A percentile compares a stretch with the other conserved stretches of the same genome.
These are phyloP conservation scores for Diphyllodes magnificus DNA, from an alignment of 2,113 vertebrate species.

Conservation along the genomic window DNA sequence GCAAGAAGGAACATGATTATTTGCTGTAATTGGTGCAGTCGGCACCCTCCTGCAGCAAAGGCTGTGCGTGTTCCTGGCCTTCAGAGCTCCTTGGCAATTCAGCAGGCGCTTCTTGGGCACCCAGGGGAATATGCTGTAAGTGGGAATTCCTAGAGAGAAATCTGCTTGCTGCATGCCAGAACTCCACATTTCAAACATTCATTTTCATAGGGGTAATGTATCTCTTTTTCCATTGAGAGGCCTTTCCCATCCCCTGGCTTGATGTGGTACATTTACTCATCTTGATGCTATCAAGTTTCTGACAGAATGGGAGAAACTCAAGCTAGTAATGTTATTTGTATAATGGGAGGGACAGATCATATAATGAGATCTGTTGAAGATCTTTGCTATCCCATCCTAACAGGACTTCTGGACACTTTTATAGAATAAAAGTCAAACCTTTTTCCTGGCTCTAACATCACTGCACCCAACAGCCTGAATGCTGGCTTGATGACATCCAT, in stretches of 20 bases:
- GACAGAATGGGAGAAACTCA: constrained; percentile 16
- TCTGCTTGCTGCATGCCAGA: background rate
- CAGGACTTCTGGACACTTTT: background rate
- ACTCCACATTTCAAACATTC: constrained; percentile 1
- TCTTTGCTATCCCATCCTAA: background rate
- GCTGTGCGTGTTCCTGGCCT: background rate
- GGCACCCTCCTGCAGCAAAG: background rate
- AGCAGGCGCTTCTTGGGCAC: background rate
- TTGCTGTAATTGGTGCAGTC: background rate
- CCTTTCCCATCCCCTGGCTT: constrained; percentile 21
- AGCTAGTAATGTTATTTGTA: background rate
- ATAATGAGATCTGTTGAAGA: background rate
- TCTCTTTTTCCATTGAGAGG: background rate
- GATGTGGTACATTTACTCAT: constrained; percentile 1
- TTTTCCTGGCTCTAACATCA: background rate
- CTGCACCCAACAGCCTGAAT: background rate
- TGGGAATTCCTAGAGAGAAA: constrained; percentile 59
- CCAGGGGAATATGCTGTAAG: constrained; percentile 8
- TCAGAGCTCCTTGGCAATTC: background rate
- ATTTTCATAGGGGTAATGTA: constrained; percentile 20
- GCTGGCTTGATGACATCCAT: background rate
- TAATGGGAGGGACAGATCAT: background rate
- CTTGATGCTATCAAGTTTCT: background rate
- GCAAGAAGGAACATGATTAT: constrained; percentile 44
- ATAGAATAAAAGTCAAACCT: background rate